Evolutionary conservation across 2,797 vertebrate genomes (phyloP).

Genomic region (Gymnocypris eckloni): DNA sequence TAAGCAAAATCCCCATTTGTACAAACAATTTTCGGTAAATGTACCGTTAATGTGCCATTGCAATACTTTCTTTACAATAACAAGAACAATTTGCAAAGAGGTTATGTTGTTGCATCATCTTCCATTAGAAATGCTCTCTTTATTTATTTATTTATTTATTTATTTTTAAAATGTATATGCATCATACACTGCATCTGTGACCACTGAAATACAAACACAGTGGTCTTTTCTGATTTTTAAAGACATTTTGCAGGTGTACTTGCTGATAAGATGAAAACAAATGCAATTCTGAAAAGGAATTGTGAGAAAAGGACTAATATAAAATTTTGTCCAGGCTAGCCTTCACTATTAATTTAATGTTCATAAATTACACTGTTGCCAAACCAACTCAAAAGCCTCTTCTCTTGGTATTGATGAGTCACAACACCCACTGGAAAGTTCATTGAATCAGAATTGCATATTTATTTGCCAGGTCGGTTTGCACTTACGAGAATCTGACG

Average conservation of each 20-base stretch:
- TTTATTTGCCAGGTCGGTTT: constrained; percentile 19
- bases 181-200: not conserved
- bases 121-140: not conserved
- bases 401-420: constrained; percentile 38
- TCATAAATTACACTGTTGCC: constrained; percentile 21
- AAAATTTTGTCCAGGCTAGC: constrained; percentile 6
- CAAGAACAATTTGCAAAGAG: constrained; percentile 56
- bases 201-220: not conserved
- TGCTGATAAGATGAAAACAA: constrained; percentile 9
- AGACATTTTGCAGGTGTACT: constrained; percentile 74
- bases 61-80: constrained; percentile 71
- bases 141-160: not conserved
- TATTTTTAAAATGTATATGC: too few species aligned
- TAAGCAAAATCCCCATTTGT: constrained; percentile 73
- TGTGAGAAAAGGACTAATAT: constrained; percentile 17
- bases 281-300: not conserved
- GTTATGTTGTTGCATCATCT: constrained; percentile 37
- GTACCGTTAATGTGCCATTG: constrained; percentile 78
- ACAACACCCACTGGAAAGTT: constrained; percentile 27
- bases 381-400: constrained; percentile 33
- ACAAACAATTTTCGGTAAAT: constrained; percentile 75
- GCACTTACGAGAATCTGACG: constrained; percentile 21
- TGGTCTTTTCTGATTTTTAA: constrained; percentile 66
- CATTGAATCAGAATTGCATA: constrained; percentile 6
- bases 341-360: constrained; percentile 26